A percentile compares a stretch with the other conserved stretches of the same genome.
phyloP scores from a whole-genome alignment of 2,113 vertebrate species.

The Thinocorus orbignyianus region DNA sequence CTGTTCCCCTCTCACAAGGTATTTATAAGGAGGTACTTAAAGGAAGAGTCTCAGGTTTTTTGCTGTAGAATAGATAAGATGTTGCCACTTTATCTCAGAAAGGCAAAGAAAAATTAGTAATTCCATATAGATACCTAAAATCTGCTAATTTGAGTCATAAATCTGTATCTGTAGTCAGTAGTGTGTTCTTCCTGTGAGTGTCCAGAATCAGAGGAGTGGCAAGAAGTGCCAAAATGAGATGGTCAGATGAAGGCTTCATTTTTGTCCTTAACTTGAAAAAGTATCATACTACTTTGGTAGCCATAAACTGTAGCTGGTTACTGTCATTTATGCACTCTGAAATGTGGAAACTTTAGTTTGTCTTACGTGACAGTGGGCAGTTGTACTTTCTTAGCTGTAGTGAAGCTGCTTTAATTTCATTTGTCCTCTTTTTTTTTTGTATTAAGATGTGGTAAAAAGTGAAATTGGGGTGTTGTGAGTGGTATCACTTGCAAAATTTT shows the following conservation, averaged over 20 bases:
- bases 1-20: neutral
- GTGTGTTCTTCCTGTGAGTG: accelerated
- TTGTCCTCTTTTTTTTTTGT: neutral
- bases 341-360: neutral
- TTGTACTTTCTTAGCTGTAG: neutral
- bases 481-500: neutral
- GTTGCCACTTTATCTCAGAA: neutral
- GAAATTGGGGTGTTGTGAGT: neutral
- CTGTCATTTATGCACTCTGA: neutral
- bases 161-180: neutral
- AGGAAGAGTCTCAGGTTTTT: neutral
- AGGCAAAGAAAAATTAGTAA: neutral
- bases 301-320: neutral
- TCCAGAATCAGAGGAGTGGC: neutral
- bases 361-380: neutral
- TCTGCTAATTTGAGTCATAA: neutral
- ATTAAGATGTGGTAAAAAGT: neutral
- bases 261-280: neutral
- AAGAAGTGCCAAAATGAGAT: neutral
- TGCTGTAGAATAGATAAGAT: neutral
- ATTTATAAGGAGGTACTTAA: neutral
- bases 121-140: neutral
- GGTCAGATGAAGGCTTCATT: neutral
- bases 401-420: neutral
- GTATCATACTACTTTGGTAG: neutral